Evolutionary conservation across 53 echinoderm and acorn worm species (phyloP).

Genomic region (Holothuria leucospilota): DNA sequence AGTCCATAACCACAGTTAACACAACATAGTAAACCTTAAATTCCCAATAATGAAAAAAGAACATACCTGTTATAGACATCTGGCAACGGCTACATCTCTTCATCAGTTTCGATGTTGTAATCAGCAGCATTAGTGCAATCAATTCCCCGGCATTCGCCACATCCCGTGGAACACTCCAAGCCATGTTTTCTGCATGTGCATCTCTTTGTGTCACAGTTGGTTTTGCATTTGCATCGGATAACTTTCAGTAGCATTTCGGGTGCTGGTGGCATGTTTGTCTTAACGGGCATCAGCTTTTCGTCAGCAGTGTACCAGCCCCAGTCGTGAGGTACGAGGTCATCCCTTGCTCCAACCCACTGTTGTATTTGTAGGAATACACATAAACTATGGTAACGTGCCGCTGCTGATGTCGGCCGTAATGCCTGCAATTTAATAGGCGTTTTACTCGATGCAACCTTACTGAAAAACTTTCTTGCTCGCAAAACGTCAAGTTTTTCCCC

Average conservation of each 20-base stretch:
- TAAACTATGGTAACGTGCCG: slow-evolving; percentile 38
- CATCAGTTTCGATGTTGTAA: not conserved
- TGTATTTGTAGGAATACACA: slow-evolving; percentile 31
- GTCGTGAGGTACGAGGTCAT: too few relatives aligned
- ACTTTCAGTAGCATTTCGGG: slow-evolving; percentile 24
- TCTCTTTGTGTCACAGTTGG: slow-evolving; percentile 22
- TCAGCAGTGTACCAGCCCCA: slow-evolving; percentile 15
- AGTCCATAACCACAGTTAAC: slow-evolving; percentile 6
- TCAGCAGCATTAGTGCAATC: not conserved
- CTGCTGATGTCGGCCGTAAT: slow-evolving; percentile 53
- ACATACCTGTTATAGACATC: slow-evolving; percentile 4
- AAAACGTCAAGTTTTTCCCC: slow-evolving; percentile 28
- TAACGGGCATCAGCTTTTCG: not conserved
- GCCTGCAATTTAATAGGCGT: slow-evolving; percentile 22
- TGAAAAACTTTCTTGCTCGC: slow-evolving; percentile 22
- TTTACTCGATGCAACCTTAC: slow-evolving; percentile 42
- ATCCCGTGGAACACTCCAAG: slow-evolving; percentile 2
- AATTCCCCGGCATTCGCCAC: slow-evolving; percentile 25
- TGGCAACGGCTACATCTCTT: not conserved
- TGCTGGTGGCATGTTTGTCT: slow-evolving; percentile 11
- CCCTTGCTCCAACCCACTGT: slow-evolving; percentile 29
- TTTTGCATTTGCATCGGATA: slow-evolving; percentile 33
- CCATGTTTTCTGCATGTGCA: slow-evolving; percentile 38
- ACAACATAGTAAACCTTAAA: slow-evolving; percentile 8
- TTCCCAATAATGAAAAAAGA: not conserved